Conservation (phyloP, 2,113 vertebrate genomes). For the Corythornis madagascariensis region DNA sequence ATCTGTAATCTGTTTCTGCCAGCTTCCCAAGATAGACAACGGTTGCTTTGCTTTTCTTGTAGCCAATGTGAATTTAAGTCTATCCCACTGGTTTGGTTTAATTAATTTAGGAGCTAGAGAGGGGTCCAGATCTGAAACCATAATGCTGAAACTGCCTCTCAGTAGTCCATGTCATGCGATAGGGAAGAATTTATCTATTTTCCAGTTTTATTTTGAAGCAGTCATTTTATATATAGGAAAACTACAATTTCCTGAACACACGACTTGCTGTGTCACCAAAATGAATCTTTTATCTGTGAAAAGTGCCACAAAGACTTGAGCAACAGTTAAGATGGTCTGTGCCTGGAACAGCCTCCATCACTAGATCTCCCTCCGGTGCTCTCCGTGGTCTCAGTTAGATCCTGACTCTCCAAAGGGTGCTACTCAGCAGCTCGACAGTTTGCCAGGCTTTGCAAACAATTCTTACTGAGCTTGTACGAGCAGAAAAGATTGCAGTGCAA, state of each 20-base stretch:
- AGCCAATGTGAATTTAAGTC: slow-evolving; percentile 25
- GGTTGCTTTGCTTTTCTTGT: background rate
- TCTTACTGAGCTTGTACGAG: background rate
- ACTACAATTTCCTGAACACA: background rate
- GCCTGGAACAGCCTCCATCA: background rate
- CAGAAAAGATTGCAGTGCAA: background rate
- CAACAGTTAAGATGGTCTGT: background rate
- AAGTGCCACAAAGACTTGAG: background rate
- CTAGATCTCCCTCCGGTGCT: background rate
- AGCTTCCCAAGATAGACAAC: slow-evolving; percentile 15
- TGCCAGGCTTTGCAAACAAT: slow-evolving; percentile 26
- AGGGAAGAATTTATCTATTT: background rate
- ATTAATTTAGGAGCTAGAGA: slow-evolving; percentile 44
- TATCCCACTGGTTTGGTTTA: slow-evolving; percentile 28
- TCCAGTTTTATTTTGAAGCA: background rate
- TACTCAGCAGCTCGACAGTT: background rate
- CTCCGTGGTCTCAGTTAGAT: background rate
- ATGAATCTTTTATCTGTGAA: background rate
- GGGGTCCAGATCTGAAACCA: slow-evolving; percentile 1
- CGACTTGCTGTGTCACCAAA: background rate
- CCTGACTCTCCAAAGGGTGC: background rate
- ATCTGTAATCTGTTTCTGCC: slow-evolving; percentile 28
- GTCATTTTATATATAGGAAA: background rate
- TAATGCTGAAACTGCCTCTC: background rate
- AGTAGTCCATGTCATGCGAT: background rate